phyloP scores from a whole-genome alignment of 2,888 invertebrate species.

The Sarcophaga carnaria region DNA sequence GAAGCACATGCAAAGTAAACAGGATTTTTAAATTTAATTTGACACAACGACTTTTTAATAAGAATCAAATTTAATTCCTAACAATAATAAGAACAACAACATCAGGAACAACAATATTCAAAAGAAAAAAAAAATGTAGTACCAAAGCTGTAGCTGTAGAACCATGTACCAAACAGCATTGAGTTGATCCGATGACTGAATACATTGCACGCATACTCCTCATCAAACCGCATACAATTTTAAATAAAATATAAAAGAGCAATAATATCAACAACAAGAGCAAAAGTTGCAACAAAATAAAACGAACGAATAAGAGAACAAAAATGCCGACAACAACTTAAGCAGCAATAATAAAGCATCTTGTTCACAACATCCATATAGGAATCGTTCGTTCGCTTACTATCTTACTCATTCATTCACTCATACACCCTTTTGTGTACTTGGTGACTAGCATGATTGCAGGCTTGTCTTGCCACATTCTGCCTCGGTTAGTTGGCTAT shows the following conservation, averaged over 20 bases:
- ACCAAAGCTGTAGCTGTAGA: neutral
- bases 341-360: slow-evolving; percentile 29
- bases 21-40: slow-evolving; percentile 69
- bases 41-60: slow-evolving; percentile 71
- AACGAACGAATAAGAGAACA: slow-evolving; percentile 34
- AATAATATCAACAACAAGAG: neutral
- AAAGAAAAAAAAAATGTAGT: neutral
- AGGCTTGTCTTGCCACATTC: neutral
- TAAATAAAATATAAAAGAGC: slow-evolving; percentile 1
- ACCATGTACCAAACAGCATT: slow-evolving; percentile 16
- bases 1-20: slow-evolving; percentile 68
- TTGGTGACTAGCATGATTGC: neutral
- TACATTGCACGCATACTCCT: slow-evolving; percentile 62
- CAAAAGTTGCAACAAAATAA: slow-evolving; percentile 15
- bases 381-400: neutral
- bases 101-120: neutral
- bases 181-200: slow-evolving; percentile 36
- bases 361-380: slow-evolving; percentile 47
- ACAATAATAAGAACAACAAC: slow-evolving; percentile 6
- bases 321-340: slow-evolving; percentile 58
- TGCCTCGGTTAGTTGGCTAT: slow-evolving; percentile 40
- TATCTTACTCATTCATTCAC: neutral
- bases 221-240: slow-evolving; percentile 45
- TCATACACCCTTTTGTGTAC: neutral
- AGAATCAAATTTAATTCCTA: slow-evolving; percentile 66